Base-by-base conservation (phyloP, 2,113 vertebrate species). In the Brachyhypopomus gauderio region DNA sequence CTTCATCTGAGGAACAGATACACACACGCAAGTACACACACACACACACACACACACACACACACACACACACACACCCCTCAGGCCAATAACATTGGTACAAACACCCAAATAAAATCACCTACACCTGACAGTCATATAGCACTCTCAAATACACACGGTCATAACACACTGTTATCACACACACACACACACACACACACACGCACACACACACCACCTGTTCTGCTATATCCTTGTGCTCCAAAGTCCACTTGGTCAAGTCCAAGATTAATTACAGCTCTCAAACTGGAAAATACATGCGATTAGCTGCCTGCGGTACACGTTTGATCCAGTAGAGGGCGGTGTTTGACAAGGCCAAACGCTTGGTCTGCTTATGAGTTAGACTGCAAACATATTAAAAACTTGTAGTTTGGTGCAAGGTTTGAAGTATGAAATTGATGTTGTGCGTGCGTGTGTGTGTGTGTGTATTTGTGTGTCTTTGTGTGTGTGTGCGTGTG, bases 251-350 rank as follows among this genome's bases (percentile, higher is more conserved):
- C 5, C 9, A 16, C 11, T 8, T 7, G 19, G 0, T 55, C 5
- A 66, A 77, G n/a, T 25, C 23, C 14, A 30, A 25, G 9, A 34
- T 1, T 22, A 48, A 3, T 12, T 20, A 52, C 38, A 34, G 22
- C 23, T 77, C 19, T 56, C 27, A 30, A 48, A 77, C 22, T 60
- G 17, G 17, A 30, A n/a, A 23, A 19, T 64, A 34, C 12, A 55
- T 7, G 19, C 20, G 34, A 19, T 11, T 27, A 55, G 22, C 22
- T 27, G 25, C 22, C 4, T 90, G 85, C 88, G 87, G 91, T 95
- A 91, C 94, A 89, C 82, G 0, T 25, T 74, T 20, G 70, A 25
- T 75, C 81, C 91, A 84, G 74, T 70, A 79, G 89, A 84, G 88
- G 91, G 84, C 86, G 80, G 82, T 89, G 85, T 92, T 90, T 85